phyloP scores from a whole-genome alignment of 2,888 invertebrate species.

The Hydriomena furcata region DNA sequence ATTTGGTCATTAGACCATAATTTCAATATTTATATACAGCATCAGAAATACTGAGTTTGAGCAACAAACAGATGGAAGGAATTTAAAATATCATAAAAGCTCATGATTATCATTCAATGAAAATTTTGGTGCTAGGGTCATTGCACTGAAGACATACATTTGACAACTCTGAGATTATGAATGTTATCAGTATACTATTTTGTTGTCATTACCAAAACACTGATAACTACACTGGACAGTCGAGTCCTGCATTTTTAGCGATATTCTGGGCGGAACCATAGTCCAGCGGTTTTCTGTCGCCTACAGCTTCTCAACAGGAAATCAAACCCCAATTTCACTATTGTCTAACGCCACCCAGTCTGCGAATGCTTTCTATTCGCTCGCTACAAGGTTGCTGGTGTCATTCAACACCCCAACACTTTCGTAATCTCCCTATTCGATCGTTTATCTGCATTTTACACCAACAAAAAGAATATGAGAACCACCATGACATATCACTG shows the following conservation, averaged over 20 bases:
- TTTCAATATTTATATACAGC: no score
- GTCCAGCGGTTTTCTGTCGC: not conserved
- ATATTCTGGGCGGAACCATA: constrained; percentile 15
- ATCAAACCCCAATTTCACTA: constrained; percentile 59
- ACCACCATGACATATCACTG: constrained; percentile 75
- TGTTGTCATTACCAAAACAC: constrained; percentile 17
- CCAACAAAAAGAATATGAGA: constrained; percentile 66
- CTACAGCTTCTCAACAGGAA: constrained; percentile 48
- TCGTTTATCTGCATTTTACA: constrained; percentile 65
- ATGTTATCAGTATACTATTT: constrained; percentile 20
- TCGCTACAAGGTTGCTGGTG: constrained; percentile 73
- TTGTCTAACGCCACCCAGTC: constrained; percentile 62
- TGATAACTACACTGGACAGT: constrained; percentile 3
- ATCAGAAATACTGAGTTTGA: no score
- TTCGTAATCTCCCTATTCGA: constrained; percentile 73
- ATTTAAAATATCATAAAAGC: no score
- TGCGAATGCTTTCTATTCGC: constrained; percentile 74
- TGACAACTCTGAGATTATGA: constrained; percentile 14
- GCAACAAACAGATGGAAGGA: no score
- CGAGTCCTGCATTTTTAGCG: not conserved
- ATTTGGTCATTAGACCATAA: no score
- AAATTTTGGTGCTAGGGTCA: constrained; percentile 12
- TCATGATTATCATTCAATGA: no score
- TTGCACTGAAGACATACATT: constrained; percentile 15
- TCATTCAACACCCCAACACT: constrained; percentile 70